These are phyloP conservation scores for Nomada fabriciana DNA, from an alignment of 2,888 invertebrate species.

Conservation along the genomic window DNA sequence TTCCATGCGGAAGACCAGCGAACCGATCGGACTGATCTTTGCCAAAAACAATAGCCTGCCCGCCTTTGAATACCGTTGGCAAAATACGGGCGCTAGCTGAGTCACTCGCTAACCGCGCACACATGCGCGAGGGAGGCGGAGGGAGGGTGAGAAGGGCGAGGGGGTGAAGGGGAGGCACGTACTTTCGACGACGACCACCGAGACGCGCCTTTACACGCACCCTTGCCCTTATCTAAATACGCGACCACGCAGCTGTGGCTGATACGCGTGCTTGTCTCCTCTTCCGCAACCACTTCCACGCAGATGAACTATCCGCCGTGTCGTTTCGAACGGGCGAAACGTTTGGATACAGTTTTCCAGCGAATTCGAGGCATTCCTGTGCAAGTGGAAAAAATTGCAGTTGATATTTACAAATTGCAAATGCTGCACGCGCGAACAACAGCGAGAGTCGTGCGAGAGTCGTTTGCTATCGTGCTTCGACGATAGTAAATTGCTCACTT, in stretches of 20 bases:
- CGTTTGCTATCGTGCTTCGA: too few species aligned
- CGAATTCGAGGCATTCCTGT: background rate
- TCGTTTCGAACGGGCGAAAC: background rate
- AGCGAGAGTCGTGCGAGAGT: too few species aligned
- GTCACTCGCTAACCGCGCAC: conserved; percentile 63
- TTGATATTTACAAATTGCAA: background rate
- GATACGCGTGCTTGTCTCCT: conserved; percentile 19
- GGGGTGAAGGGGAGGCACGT: too few species aligned
- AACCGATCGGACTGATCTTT: conserved; percentile 82
- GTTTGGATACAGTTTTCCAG: background rate
- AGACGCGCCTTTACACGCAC: conserved; percentile 40
- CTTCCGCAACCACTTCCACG: conserved; percentile 11
- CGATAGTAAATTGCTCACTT: too few species aligned
- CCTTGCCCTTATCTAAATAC: conserved; percentile 56
- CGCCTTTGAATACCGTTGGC: conserved; percentile 78
- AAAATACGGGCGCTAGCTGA: conserved; percentile 79
- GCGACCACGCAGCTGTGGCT: conserved; percentile 32
- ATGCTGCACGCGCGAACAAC: too few species aligned
- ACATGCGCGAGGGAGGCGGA: background rate
- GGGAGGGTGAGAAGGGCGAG: background rate
- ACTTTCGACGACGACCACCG: conserved; percentile 8
- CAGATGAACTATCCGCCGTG: background rate
- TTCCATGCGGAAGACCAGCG: conserved; percentile 77
- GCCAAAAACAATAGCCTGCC: conserved; percentile 80
- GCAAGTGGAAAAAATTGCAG: background rate